Conservation (phyloP, 2,888 invertebrate species). For the Orthonychiurus folsomi region DNA sequence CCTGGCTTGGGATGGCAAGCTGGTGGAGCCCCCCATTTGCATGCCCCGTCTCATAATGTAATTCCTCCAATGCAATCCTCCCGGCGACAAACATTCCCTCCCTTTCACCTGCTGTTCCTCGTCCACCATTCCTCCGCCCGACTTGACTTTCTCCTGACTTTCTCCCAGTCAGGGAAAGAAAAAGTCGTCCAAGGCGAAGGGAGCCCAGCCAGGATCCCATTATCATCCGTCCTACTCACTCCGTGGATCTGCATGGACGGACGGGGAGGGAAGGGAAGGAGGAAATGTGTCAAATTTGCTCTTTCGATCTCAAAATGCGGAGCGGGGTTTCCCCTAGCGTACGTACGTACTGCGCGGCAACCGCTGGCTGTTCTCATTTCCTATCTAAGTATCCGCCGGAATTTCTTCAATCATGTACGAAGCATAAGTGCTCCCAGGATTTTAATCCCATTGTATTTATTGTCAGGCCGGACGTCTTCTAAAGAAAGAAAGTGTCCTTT, state of each 20-base stretch:
- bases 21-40: background rate
- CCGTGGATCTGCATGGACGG: too few species aligned
- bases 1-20: background rate
- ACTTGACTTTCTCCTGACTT: too few species aligned
- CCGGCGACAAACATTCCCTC: too few species aligned
- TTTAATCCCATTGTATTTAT: background rate
- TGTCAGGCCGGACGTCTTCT: background rate
- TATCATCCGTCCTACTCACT: too few species aligned
- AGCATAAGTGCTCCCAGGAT: background rate
- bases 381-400: background rate
- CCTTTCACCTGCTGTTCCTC: background rate
- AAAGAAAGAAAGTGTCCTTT: too few species aligned
- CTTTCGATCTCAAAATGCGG: background rate
- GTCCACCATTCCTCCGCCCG: too few species aligned
- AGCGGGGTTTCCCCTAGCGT: background rate
- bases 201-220: background rate
- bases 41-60: background rate
- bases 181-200: background rate
- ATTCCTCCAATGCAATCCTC: too few species aligned
- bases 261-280: conserved; percentile 12
- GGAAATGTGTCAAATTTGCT: conserved; percentile 8
- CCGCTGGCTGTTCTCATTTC: background rate
- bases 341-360: too few species aligned
- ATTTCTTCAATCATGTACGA: background rate
- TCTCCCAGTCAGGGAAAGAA: background rate